Conservation (phyloP, 2,888 invertebrate species). For the Amphipyra tragopoginis region DNA sequence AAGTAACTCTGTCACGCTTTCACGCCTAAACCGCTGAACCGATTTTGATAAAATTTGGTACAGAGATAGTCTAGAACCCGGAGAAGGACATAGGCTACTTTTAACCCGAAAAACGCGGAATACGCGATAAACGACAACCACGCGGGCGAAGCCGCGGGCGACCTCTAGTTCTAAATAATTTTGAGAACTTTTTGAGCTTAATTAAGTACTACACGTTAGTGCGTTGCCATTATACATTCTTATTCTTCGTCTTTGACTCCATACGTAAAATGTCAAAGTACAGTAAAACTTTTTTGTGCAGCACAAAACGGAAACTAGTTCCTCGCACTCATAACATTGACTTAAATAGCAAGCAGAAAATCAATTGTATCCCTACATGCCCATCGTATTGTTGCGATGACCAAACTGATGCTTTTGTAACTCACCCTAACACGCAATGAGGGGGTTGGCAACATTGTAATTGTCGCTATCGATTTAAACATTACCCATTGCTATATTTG, state of each 20-base stretch:
- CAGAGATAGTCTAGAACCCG: too few species aligned
- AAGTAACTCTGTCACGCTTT: too few species aligned
- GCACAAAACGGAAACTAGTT: constrained; percentile 56
- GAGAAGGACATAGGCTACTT: too few species aligned
- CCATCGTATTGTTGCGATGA: constrained; percentile 77
- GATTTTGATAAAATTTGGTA: too few species aligned
- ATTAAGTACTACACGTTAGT: background rate
- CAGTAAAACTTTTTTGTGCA: constrained; percentile 6
- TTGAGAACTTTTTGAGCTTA: background rate
- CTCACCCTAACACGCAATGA: constrained; percentile 70
- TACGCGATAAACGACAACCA: too few species aligned
- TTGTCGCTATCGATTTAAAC: constrained; percentile 14
- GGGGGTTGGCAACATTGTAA: constrained; percentile 43
- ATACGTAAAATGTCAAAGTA: background rate
- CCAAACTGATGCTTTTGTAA: constrained; percentile 75
- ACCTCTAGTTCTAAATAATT: too few species aligned
- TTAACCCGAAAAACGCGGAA: too few species aligned
- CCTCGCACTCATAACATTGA: constrained; percentile 66
- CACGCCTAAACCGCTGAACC: too few species aligned
- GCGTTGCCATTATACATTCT: too few species aligned
- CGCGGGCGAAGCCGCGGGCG: too few species aligned
- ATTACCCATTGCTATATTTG: constrained; percentile 56
- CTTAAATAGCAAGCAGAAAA: constrained; percentile 72
- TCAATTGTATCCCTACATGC: constrained; percentile 77
- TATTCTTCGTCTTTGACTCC: too few species aligned